A percentile compares a stretch with the other conserved stretches of the same genome.
phyloP scores from a whole-genome alignment of 1,140 invertebrate species.

The Metaphire vulgaris region DNA sequence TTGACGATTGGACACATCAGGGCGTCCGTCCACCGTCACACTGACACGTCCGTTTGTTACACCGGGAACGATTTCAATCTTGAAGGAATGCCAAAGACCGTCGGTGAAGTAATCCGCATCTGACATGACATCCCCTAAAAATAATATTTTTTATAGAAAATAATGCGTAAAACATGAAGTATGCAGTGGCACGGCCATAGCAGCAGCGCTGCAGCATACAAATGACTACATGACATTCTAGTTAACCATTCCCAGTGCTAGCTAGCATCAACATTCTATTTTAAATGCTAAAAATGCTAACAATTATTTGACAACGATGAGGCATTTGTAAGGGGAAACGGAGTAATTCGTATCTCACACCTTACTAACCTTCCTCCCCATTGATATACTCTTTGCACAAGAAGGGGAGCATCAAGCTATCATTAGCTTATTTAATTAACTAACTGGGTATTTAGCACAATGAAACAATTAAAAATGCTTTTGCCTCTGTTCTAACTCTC shows the following conservation, averaged over 20 bases:
- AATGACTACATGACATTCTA: not conserved
- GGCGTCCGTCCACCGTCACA: slow-evolving; percentile 46
- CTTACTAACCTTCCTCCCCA: no score
- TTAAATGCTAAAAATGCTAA: not conserved
- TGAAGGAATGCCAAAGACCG: slow-evolving; percentile 49
- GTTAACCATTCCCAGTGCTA: not conserved
- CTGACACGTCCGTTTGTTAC: slow-evolving; percentile 36
- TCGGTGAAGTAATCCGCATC: slow-evolving; percentile 42
- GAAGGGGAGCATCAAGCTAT: no score
- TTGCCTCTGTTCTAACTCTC: no score
- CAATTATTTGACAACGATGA: not conserved
- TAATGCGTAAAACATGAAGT: not conserved
- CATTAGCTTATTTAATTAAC: no score
- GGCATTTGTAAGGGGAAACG: not conserved
- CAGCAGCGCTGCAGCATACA: no score
- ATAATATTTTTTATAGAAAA: slow-evolving; percentile 6
- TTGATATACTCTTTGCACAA: no score
- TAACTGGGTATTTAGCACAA: no score
- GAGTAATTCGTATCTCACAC: no score
- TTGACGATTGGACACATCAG: slow-evolving; percentile 38
- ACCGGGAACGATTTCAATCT: slow-evolving; percentile 36
- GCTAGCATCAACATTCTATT: not conserved
- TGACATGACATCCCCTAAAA: slow-evolving; percentile 41
- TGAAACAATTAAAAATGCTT: no score
- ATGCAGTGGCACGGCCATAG: not conserved